These are phyloP conservation scores for Acromyrmex echinatior DNA, from an alignment of 1,140 invertebrate genomes.

Conservation along the genomic window DNA sequence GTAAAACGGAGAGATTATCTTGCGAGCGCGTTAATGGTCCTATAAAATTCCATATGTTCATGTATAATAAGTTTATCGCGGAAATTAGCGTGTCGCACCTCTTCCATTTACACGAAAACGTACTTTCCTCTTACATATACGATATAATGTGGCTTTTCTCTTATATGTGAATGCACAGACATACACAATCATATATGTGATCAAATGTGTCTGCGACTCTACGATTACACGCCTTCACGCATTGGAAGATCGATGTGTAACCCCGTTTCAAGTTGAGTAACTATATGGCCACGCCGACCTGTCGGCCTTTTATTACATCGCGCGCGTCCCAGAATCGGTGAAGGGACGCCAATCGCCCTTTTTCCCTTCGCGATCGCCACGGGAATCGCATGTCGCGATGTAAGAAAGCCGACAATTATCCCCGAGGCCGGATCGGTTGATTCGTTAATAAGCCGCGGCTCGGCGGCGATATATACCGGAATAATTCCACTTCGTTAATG, in stretches of 20 bases:
- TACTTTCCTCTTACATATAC: constrained; percentile 9
- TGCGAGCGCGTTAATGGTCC: not conserved
- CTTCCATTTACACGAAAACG: constrained; percentile 5
- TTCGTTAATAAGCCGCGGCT: constrained; percentile 63
- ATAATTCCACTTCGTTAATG: constrained; percentile 42
- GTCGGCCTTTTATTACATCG: constrained; percentile 63
- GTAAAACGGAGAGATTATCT: not conserved
- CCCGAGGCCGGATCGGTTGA: constrained; percentile 53
- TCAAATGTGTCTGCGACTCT: constrained; percentile 21
- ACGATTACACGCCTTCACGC: constrained; percentile 40
- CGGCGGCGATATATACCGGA: constrained; percentile 14
- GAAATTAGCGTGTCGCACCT: constrained; percentile 23
- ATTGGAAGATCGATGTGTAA: constrained; percentile 64
- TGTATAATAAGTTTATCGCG: not conserved
- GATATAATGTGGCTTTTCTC: constrained; percentile 1
- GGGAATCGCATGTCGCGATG: constrained; percentile 46
- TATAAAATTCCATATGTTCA: not conserved
- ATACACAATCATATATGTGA: not conserved
- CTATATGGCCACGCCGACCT: constrained; percentile 19
- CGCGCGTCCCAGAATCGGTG: constrained; percentile 61
- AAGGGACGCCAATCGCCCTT: constrained; percentile 43
- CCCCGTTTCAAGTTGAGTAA: constrained; percentile 69
- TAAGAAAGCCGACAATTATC: constrained; percentile 58
- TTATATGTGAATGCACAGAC: not conserved
- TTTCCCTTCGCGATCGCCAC: constrained; percentile 48